Evolutionary conservation across 2,888 invertebrate genomes (phyloP).

Genomic region (Microctonus hyperodae): DNA sequence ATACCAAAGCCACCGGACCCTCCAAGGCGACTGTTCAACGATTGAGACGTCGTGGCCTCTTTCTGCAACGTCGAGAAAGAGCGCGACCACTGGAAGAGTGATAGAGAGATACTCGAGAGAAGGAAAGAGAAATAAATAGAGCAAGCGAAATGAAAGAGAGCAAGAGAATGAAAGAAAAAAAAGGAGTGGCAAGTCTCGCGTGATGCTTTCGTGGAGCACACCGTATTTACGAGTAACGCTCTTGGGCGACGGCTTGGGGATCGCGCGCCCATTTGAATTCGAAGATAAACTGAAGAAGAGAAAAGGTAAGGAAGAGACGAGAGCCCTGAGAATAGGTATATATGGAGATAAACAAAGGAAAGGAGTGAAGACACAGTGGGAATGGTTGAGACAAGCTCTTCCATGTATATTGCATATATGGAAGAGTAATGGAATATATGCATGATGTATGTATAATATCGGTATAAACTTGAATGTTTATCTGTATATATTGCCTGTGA

Average conservation of each 20-base stretch:
- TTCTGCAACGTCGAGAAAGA: conserved; percentile 43
- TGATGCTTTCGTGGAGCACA: conserved; percentile 47
- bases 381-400: conserved; percentile 12
- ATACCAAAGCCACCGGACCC: conserved; percentile 47
- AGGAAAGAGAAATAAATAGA: background rate
- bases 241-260: conserved; percentile 39
- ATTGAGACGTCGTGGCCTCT: conserved; percentile 63
- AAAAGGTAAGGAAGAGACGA: conserved; percentile 24
- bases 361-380: conserved; percentile 16
- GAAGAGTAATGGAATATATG: background rate
- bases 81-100: no score
- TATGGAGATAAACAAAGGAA: conserved; percentile 28
- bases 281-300: conserved; percentile 32
- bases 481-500: no score
- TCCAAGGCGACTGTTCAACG: conserved; percentile 54
- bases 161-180: background rate
- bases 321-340: conserved; percentile 14
- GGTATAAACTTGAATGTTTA: no score
- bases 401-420: background rate
- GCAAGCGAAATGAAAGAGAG: conserved; percentile 4
- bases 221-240: conserved; percentile 63
- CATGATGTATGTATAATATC: background rate
- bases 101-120: background rate
- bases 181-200: conserved; percentile 36
- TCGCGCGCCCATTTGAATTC: conserved; percentile 29